Conservation (phyloP, 2,113 vertebrate species). For the Syngnathus floridae region DNA sequence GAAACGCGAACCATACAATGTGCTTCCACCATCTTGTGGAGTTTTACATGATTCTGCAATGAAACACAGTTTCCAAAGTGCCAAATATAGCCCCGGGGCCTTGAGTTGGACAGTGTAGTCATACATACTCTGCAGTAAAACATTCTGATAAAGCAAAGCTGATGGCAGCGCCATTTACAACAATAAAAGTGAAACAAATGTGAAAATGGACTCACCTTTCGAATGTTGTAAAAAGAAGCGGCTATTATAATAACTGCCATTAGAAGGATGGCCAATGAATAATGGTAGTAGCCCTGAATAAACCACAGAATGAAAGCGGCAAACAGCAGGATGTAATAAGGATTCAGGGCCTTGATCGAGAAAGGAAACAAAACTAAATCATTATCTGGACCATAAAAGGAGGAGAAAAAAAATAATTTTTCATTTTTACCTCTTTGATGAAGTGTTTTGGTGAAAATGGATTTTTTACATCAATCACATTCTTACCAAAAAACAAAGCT, state of each 20-base stretch:
- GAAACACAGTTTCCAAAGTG: no score
- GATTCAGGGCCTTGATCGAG: constrained; percentile 83
- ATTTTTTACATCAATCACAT: constrained; percentile 93
- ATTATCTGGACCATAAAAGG: neutral
- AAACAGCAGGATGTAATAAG: constrained; percentile 97
- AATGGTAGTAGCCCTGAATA: constrained; percentile 87
- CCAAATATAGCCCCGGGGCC: no score
- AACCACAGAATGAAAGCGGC: constrained; percentile 86
- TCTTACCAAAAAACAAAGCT: constrained; percentile 87
- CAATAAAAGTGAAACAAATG: neutral
- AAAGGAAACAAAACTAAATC: constrained; percentile 1
- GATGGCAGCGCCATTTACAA: no score
- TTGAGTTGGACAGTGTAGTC: no score
- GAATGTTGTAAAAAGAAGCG: constrained; percentile 89
- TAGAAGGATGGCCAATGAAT: constrained; percentile 76
- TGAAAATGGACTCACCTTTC: constrained; percentile 77
- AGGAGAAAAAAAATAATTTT: neutral
- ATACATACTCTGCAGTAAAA: no score
- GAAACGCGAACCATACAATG: constrained; percentile 89
- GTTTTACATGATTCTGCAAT: constrained; percentile 89
- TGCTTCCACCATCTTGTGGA: constrained; percentile 91
- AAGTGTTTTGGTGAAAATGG: constrained; percentile 93
- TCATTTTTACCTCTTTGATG: constrained; percentile 82
- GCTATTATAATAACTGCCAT: constrained; percentile 78
- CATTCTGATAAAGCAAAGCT: no score